Evolutionary conservation across 2,888 invertebrate species (phyloP), one percentile per base, ranked within the genome.

Genomic region (Yponomeuta sedellus): DNA sequence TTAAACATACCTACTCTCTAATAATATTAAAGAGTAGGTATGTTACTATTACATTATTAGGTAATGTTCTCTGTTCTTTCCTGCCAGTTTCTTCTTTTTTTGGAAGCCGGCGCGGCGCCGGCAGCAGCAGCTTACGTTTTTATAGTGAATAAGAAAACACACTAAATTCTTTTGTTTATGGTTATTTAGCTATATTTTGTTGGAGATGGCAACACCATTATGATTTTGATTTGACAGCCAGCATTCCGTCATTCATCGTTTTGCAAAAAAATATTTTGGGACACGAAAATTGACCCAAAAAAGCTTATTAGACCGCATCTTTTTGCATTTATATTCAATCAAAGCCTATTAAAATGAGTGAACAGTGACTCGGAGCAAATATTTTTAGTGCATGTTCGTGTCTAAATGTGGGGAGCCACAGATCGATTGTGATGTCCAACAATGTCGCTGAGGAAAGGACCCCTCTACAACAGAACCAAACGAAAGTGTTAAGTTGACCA

Each of bases 401-500:
- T 67, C 63, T 68, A 57, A 62, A 70, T 70, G 68, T 68, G 69
- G 69, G 68, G 71, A 69, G 69, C 68, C 62, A 67, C 67, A 64
- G 61, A 62, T 66, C 58, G 64, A 69, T 76, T 76, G 74, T 74
- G 74, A 84, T 85, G 81, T 67, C 52, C 66, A 83, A 88, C 87
- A 75, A 90, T 90, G 90, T 88, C 79, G 72, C 72, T 82, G 76
- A 80, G 76, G 74, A 87, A 80, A 79, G 86, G 89, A 81, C 84
- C 79, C 74, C 79, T 85, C 73, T 91, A 90, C 87, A 91, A 81
- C 81, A 83, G 88, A 77, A 91, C 89, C 81, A 91, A 89, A 88
- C 86, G 90, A 89, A 91, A 91, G 90, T 88, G 82, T 83, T 76
- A 78, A 87, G 86, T 82, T 86, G 84, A 86, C 81, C 79, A 83